Conservation (phyloP, 2,888 invertebrate genomes). For the Cenopis cana region DNA sequence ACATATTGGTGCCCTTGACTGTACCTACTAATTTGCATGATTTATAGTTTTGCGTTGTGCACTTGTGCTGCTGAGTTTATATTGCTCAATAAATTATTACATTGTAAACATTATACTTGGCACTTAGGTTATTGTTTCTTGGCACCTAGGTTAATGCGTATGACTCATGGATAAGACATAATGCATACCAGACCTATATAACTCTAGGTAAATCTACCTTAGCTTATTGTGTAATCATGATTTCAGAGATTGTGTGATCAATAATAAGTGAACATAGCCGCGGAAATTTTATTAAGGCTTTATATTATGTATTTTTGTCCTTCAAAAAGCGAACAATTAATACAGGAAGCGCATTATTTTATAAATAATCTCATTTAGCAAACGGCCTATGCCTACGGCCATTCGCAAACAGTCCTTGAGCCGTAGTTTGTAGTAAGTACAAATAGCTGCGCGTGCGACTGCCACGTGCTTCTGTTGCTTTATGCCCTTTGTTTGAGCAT, state of each 20-base stretch:
- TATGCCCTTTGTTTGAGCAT: constrained; percentile 36
- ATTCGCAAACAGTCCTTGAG: constrained; percentile 22
- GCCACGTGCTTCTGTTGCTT: constrained; percentile 36
- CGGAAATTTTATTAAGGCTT: no score
- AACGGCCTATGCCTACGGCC: constrained; percentile 1
- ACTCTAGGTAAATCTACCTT: no score
- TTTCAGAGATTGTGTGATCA: background rate
- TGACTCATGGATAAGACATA: constrained; percentile 18
- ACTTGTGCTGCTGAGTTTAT: constrained; percentile 18
- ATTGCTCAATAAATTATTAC: constrained; percentile 7
- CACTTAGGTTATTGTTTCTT: background rate
- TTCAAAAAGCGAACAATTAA: background rate
- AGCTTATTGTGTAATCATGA: background rate
- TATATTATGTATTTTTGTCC: no score
- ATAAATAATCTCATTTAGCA: background rate
- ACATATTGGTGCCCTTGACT: no score
- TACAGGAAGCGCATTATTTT: background rate
- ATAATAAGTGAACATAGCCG: background rate
- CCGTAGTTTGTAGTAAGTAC: constrained; percentile 29
- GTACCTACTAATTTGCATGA: background rate
- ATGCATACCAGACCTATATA: no score
- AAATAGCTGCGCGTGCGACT: constrained; percentile 35
- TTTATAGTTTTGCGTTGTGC: constrained; percentile 11
- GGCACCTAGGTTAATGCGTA: background rate
- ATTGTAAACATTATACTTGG: background rate